A percentile compares a stretch with the other conserved stretches of the same genome.
Conservation (phyloP, 2,113 vertebrate species). For the Gasterosteus aculeatus region DNA sequence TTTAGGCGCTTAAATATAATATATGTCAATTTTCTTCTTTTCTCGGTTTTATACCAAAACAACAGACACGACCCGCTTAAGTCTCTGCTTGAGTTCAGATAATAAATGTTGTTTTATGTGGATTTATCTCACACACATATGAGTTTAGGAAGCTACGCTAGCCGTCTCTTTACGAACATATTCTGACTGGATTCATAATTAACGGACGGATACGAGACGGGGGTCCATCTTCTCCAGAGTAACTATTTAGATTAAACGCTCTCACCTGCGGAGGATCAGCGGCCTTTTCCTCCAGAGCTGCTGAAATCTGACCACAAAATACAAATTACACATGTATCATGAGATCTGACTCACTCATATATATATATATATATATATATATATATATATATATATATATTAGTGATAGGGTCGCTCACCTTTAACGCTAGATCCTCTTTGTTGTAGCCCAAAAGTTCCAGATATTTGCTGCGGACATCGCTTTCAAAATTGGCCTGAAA, state of each 20-base stretch:
- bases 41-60: no score
- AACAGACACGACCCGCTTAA: not conserved
- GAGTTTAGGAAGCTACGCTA: not conserved
- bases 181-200: not conserved
- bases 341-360: not conserved
- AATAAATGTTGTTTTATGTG: not conserved
- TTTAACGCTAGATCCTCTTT: conserved; percentile 91
- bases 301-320: conserved; percentile 82
- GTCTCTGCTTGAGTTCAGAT: no score
- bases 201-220: not conserved
- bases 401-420: conserved; percentile 74
- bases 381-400: not conserved
- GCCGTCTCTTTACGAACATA: not conserved
- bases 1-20: no score
- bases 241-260: no score
- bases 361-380: not conserved
- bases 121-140: not conserved
- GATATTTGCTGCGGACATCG: conserved; percentile 89
- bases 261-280: conserved; percentile 80
- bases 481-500: conserved; percentile 93
- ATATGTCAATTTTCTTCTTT: no score
- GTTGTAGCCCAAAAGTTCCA: conserved; percentile 93
- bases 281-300: conserved; percentile 81
- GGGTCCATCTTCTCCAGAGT: no score
- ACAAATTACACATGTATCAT: conserved; percentile 1